Conservation (phyloP, 2,888 invertebrate species). For the Tenthredo livida region DNA sequence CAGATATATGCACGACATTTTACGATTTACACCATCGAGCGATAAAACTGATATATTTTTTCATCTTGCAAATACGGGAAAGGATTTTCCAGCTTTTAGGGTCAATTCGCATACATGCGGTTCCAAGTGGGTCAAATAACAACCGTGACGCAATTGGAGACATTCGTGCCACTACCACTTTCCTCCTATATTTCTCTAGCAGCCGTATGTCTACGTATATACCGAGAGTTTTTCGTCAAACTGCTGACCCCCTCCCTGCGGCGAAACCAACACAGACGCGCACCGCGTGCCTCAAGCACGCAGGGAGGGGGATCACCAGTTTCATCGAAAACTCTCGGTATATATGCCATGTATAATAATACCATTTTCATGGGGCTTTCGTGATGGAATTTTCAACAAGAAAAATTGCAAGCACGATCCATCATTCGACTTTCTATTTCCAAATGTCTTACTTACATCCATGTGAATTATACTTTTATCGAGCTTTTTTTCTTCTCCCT, state of each 20-base stretch:
- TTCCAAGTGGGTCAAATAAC: neutral
- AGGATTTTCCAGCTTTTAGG: neutral
- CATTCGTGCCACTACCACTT: conserved; percentile 10
- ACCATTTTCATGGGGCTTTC: neutral
- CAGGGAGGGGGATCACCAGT: too few species aligned
- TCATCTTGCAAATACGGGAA: neutral
- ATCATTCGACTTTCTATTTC: neutral
- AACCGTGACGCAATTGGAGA: conserved; percentile 7
- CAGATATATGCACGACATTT: neutral
- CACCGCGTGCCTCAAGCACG: too few species aligned
- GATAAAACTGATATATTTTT: neutral
- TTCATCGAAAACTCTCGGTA: too few species aligned
- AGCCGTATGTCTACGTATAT: neutral
- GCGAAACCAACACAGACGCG: too few species aligned
- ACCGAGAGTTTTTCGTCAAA: too few species aligned
- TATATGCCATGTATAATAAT: neutral
- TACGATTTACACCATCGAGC: neutral
- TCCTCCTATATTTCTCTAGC: neutral
- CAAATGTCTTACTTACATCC: neutral
- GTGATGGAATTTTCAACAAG: neutral
- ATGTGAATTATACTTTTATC: neutral
- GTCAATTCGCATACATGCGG: neutral
- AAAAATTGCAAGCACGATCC: neutral
- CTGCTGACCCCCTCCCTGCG: too few species aligned
- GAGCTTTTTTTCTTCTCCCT: neutral